Conservation (phyloP, 2,113 vertebrate species). For the Ranitomeya variabilis region DNA sequence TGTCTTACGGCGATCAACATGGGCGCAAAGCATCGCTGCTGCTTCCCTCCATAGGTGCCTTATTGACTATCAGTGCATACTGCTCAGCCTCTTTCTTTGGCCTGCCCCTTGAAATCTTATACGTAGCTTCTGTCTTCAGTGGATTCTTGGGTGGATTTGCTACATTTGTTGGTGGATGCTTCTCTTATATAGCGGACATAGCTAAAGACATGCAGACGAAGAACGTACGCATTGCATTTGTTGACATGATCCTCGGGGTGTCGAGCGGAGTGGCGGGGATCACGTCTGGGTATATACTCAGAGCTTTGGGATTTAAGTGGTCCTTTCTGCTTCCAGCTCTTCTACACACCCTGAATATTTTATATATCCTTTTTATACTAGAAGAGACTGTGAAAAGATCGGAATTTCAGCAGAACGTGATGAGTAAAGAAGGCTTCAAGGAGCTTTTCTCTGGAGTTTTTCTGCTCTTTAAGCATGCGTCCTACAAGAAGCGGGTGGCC, state of each 20-base stretch:
- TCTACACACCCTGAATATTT: constrained; percentile 73
- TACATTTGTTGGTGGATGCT: constrained; percentile 87
- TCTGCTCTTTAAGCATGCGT: constrained; percentile 76
- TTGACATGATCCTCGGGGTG: constrained; percentile 88
- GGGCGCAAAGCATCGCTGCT: constrained; percentile 88
- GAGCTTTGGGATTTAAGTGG: constrained; percentile 83
- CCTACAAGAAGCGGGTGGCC: constrained; percentile 66
- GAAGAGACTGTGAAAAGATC: constrained; percentile 73
- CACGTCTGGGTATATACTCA: constrained; percentile 87
- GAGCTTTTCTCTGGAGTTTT: constrained; percentile 76
- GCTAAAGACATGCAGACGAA: constrained; percentile 79
- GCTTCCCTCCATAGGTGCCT: constrained; percentile 77
- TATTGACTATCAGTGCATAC: constrained; percentile 73
- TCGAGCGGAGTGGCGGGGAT: constrained; percentile 82
- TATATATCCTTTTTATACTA: constrained; percentile 84
- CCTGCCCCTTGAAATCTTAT: constrained; percentile 80
- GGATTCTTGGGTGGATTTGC: constrained; percentile 84
- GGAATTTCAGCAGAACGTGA: constrained; percentile 58
- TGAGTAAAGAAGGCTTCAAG: constrained; percentile 65
- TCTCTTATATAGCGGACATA: constrained; percentile 87
- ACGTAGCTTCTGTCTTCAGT: constrained; percentile 73
- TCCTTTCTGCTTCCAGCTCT: constrained; percentile 77
- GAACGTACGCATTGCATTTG: constrained; percentile 84
- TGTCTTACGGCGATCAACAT: constrained; percentile 83
- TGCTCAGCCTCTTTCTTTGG: constrained; percentile 78